These are phyloP conservation scores for Paelopatides confundens DNA, from an alignment of 53 echinoderm and acorn worm species.

Conservation along the genomic window DNA sequence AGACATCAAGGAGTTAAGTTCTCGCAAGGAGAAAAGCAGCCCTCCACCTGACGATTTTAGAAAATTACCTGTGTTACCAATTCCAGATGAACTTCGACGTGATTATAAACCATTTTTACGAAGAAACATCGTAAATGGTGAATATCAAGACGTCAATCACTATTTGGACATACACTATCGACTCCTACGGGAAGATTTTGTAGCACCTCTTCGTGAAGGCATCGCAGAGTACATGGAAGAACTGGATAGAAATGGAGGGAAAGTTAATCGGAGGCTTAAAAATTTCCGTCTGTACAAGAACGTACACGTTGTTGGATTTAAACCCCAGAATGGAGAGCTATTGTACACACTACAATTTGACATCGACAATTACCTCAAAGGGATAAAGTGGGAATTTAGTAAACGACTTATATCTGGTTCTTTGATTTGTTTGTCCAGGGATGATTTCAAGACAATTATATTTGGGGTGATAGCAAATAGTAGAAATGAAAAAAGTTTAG, in stretches of 20 bases:
- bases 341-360: conserved; percentile 62
- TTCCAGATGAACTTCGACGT: conserved; percentile 56
- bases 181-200: conserved; percentile 86
- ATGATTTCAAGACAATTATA: conserved; percentile 67
- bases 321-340: conserved; percentile 29
- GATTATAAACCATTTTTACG: conserved; percentile 71
- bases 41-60: conserved; percentile 81
- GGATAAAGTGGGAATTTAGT: conserved; percentile 73
- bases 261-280: conserved; percentile 29
- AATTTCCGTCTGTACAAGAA: conserved; percentile 79
- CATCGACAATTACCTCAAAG: conserved; percentile 22
- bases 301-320: conserved; percentile 14
- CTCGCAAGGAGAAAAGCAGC: not conserved
- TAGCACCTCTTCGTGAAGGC: conserved; percentile 80
- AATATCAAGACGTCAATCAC: conserved; percentile 72
- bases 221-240: conserved; percentile 71
- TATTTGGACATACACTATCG: conserved; percentile 94
- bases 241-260: not conserved
- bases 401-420: conserved; percentile 86
- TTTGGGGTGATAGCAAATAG: conserved; percentile 83
- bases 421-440: conserved; percentile 72
- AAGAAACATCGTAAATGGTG: conserved; percentile 71
- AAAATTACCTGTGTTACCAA: conserved; percentile 68
- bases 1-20: not conserved
- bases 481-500: conserved; percentile 49